These are phyloP conservation scores for Sylvilagus bachmani DNA, from an alignment of 2,113 vertebrate genomes.

Conservation along the genomic window DNA sequence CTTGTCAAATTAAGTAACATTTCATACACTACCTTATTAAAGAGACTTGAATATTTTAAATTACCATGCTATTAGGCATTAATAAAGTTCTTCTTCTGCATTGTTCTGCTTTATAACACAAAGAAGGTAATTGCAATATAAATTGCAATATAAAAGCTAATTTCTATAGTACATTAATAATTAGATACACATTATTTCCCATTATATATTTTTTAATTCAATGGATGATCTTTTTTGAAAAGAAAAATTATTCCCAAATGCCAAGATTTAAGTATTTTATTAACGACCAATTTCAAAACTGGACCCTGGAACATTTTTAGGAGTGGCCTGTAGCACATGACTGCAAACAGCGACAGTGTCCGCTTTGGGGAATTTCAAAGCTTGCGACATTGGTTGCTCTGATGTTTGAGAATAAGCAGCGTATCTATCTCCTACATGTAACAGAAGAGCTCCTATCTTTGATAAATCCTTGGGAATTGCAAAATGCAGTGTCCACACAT, in stretches of 20 bases:
- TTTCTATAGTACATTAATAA: conserved; percentile 91
- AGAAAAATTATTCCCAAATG: conserved; percentile 76
- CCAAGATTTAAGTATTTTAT: conserved; percentile 73
- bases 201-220: conserved; percentile 87
- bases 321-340: conserved; percentile 55
- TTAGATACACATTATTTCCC: conserved; percentile 89
- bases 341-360: conserved; percentile 39
- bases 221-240: conserved; percentile 84
- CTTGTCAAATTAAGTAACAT: conserved; percentile 93
- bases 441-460: conserved; percentile 61
- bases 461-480: not conserved
- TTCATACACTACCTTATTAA: conserved; percentile 91
- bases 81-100: conserved; percentile 90
- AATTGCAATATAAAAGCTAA: conserved; percentile 91
- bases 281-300: conserved; percentile 60
- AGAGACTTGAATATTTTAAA: conserved; percentile 91
- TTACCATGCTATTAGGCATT: conserved; percentile 91
- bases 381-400: not conserved
- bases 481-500: conserved; percentile 31
- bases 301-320: conserved; percentile 14
- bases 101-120: conserved; percentile 92
- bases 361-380: not conserved
- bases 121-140: conserved; percentile 91
- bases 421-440: not conserved
- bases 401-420: conserved; percentile 38